Percentiles rank a stretch among this genome's conserved stretches.
Evolutionary conservation across 2,797 vertebrate genomes (phyloP).

Genomic region (Takifugu ocellatus): DNA sequence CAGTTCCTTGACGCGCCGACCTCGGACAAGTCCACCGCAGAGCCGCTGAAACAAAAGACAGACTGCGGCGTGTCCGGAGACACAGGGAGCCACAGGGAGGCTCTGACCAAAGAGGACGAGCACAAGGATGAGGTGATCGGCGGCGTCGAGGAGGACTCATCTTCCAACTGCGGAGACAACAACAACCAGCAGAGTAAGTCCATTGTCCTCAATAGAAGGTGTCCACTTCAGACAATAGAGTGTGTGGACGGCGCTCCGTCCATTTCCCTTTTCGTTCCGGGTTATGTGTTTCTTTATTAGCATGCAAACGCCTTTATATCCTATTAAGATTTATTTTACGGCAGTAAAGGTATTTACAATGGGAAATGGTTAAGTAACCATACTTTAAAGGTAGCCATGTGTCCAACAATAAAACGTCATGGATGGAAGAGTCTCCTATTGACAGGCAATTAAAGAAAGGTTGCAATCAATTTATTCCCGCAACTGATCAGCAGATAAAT

Average conservation of each 20-base stretch:
- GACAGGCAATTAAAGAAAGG: constrained; percentile 3
- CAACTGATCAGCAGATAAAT: too few species aligned
- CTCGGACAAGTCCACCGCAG: constrained; percentile 70
- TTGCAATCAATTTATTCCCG: background rate
- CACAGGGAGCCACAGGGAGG: constrained; percentile 71
- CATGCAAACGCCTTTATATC: constrained; percentile 97
- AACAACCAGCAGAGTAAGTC: constrained; percentile 87
- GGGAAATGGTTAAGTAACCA: constrained; percentile 84
- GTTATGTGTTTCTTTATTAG: constrained; percentile 97
- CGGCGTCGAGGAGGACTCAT: constrained; percentile 80
- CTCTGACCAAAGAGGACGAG: constrained; percentile 74
- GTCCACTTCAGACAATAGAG: constrained; percentile 16
- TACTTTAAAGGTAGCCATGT: constrained; percentile 35
- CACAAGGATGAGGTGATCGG: constrained; percentile 80
- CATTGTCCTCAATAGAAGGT: constrained; percentile 37
- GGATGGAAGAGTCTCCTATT: constrained; percentile 12
- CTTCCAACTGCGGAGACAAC: constrained; percentile 89
- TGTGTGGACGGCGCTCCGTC: constrained; percentile 43
- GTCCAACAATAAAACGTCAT: constrained; percentile 18
- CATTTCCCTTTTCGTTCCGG: constrained; percentile 77
- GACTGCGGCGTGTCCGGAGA: constrained; percentile 77
- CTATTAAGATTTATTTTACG: constrained; percentile 93
- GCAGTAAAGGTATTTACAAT: constrained; percentile 98
- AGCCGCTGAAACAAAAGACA: constrained; percentile 79
- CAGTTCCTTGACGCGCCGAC: constrained; percentile 89